A percentile compares a stretch with the other conserved stretches of the same genome.
Evolutionary conservation across 2,888 invertebrate genomes (phyloP).

Genomic region (Polymixis flavicincta): DNA sequence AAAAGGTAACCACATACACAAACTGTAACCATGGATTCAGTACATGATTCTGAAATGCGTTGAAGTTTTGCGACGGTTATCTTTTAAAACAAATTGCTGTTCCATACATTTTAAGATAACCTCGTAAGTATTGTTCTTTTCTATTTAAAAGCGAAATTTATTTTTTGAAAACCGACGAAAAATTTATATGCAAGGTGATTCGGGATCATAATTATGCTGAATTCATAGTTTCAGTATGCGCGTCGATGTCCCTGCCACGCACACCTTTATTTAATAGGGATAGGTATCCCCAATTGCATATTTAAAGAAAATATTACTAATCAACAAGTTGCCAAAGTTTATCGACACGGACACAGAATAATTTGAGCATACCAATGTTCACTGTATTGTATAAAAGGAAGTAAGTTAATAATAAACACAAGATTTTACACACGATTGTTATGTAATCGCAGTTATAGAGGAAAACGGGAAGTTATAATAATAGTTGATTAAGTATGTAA

Average conservation of each 20-base stretch:
- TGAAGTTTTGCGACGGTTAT: no score
- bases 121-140: no score
- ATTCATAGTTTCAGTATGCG: no score
- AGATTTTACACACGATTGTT: background rate
- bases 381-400: background rate
- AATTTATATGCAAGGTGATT: no score
- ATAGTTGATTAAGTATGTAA: slow-evolving; percentile 8
- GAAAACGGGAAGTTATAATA: slow-evolving; percentile 11
- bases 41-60: no score
- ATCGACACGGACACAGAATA: slow-evolving; percentile 13
- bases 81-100: no score
- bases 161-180: no score
- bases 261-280: background rate
- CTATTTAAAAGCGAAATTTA: no score
- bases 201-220: no score
- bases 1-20: background rate
- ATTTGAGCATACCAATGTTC: slow-evolving; percentile 14
- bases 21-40: no score
- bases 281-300: background rate
- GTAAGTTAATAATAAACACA: slow-evolving; percentile 3
- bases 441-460: background rate
- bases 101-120: no score
- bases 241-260: no score
- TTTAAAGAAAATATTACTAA: background rate
- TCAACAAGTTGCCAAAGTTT: slow-evolving; percentile 26